Evolutionary conservation across 2,113 vertebrate genomes (phyloP).

Genomic region (Cyanoliseus patagonus): DNA sequence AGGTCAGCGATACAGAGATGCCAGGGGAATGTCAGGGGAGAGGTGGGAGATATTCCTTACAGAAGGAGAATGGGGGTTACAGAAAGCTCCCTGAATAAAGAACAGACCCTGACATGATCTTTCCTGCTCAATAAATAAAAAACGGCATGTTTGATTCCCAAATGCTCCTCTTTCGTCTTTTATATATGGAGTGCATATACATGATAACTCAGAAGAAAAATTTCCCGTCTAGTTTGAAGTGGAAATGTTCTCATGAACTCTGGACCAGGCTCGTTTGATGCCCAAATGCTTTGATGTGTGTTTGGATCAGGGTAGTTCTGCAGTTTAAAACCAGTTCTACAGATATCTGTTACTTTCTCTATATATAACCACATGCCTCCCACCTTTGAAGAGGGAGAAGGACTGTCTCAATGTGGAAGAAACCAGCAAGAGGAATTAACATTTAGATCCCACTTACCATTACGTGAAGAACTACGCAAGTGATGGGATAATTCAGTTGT

Average conservation of each 20-base stretch:
- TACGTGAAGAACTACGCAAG: neutral
- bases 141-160: neutral
- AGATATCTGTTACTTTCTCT: accelerated
- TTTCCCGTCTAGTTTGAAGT: neutral
- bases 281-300: neutral
- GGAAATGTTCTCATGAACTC: neutral
- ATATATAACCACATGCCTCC: accelerated
- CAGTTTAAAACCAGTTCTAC: neutral
- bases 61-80: neutral
- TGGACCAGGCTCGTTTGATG: neutral
- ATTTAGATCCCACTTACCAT: accelerated
- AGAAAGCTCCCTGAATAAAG: neutral
- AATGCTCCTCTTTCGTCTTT: neutral
- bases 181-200: accelerated
- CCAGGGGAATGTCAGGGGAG: accelerated
- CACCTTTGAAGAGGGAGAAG: neutral
- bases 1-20: neutral
- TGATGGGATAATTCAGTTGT: neutral
- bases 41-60: neutral
- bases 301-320: neutral
- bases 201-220: neutral
- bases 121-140: neutral
- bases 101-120: neutral
- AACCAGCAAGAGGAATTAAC: neutral
- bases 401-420: accelerated